These are phyloP conservation scores for Sula dactylatra DNA, from an alignment of 2,113 vertebrate species.

Conservation along the genomic window DNA sequence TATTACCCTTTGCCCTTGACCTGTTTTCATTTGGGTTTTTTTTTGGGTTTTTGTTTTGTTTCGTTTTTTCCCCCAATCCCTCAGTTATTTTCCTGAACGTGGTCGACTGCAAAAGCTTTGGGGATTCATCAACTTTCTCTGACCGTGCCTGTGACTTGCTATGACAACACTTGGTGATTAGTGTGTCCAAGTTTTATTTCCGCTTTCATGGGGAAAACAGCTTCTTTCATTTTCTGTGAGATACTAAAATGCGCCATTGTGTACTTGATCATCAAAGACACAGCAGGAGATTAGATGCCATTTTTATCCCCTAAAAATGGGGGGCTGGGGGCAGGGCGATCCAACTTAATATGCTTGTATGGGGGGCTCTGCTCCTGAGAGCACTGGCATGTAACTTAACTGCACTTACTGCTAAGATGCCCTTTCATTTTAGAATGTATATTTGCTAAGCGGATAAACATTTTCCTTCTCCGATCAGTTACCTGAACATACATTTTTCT, in stretches of 20 bases:
- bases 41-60: neutral
- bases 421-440: neutral
- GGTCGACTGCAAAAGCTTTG: neutral
- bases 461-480: neutral
- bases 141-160: neutral
- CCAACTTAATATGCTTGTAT: neutral
- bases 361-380: neutral
- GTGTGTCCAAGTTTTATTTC: neutral
- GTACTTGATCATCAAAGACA: neutral
- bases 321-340: neutral
- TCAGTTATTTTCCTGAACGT: neutral
- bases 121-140: neutral
- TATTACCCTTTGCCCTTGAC: neutral
- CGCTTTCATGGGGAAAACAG: neutral
- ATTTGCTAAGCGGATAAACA: neutral
- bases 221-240: neutral
- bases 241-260: neutral
- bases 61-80: accelerated
- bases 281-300: neutral
- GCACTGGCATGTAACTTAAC: neutral
- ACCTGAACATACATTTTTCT: neutral
- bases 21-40: neutral
- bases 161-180: neutral
- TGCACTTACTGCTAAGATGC: neutral
- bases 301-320: neutral